Evolutionary conservation across 2,888 invertebrate genomes (phyloP), one percentile per base, ranked within the genome.

Genomic region (Lasioglossum morio): DNA sequence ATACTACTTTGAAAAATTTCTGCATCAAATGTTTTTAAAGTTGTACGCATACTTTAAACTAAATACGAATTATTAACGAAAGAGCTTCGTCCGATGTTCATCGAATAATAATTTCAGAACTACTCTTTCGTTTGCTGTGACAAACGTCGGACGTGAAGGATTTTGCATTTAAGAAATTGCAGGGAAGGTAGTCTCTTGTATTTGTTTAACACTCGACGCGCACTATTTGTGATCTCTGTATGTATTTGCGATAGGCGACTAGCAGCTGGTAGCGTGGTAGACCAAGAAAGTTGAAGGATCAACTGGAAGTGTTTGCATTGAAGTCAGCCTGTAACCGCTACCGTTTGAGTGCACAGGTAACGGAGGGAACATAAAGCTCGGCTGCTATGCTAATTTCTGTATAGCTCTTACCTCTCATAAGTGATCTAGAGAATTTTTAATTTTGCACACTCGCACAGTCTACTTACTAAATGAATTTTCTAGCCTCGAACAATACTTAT

Each of bases 401-500:
- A 1, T 12, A n/a, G 57, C n/a, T 53, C n/a, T n/a, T 57, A 53
- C 23, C 2, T 53, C 23, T 53, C 8, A 53, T 8, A 10, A 53
- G 23, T 19, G 53, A 53, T 23, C 19, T 23, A 53, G n/a, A 10
- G 12, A 57, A 57, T 57, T 10, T 57, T 57, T 57, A 57, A 57
- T 57, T 57, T 12, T 12, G 10, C 57, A n/a, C 57, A 57, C n/a
- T 12, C 57, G 10, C 12, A n/a, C 12, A n/a, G n/a, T n/a, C n/a
- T 57, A n/a, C n/a, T 57, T 57, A 12, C n/a, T n/a, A n/a, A n/a
- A 57, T n/a, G 1, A 57, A 12, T n/a, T n/a, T 57, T 57, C 1
- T 4, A n/a, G n/a, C n/a, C 2, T n/a, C n/a, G 4, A 57, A n/a
- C 1, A 12, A 12, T n/a, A n/a, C 4, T 1, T 1, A n/a, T 8